Evolutionary conservation across 2,797 vertebrate genomes (phyloP), one percentile per base, ranked within the genome.

Genomic region (Clamator glandarius): DNA sequence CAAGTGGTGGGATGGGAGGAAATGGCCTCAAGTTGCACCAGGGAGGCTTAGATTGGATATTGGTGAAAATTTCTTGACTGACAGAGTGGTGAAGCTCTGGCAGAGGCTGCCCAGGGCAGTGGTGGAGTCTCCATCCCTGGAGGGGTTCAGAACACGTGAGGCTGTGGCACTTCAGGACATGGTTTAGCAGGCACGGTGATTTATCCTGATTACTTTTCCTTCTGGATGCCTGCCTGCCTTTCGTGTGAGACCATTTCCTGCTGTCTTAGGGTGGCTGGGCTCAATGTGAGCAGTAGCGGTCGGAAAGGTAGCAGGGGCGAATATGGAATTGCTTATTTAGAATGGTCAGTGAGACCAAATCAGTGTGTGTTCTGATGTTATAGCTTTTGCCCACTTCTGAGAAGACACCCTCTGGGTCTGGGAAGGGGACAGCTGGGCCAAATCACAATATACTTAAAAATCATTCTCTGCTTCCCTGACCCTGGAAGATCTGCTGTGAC

Each of bases 191-290:
- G 46, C 46, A 48, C 6, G 19, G 44, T 46, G 19, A 3, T 58
- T 87, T 74, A 42, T 26, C 44, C 54, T 42, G 14, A 59, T 80
- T 12, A 8, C 50, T 77, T 84, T 78, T 74, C 57, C 46, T 72
- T 64, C 58, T 74, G 94, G 75, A 19, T 78, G 51, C n/a, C 48
- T 89, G 86, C 70, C 74, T 80, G 69, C 81, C 62, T 72, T 50
- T 24, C 0, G 0, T 3, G 5, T 35, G 69, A 78, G 62, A 12
- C 57, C 0, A 0, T 76, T 87, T 61, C 78, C 79, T 87, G 64
- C 36, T 54, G 29, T 41, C 12, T 67, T 12, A 8, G 50, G 29
- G 13, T 57, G 36, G 8, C 57, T 46, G 33, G 15, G 46, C 66
- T 72, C 87, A 6, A 1, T 36, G 74, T 5, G 44, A 48, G 57